Base-by-base conservation (phyloP, 2,113 vertebrate species). In the Melozone crissalis region DNA sequence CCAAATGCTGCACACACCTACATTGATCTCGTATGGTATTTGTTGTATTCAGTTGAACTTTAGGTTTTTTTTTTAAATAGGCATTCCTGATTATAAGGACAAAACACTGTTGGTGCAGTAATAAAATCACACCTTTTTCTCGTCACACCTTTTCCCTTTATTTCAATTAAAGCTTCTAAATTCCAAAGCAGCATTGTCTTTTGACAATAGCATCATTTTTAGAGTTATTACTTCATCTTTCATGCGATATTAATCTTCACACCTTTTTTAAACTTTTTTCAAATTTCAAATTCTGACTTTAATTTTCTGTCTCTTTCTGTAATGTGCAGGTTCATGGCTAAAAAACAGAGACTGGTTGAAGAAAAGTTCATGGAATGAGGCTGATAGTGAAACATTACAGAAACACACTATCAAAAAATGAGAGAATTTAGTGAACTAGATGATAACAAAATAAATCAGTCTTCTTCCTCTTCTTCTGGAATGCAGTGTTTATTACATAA, bases 141-240 rank as follows among this genome's bases (percentile, higher is more conserved):
- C 1, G 15, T 17, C 22, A 58, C 1, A 9, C 0, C 20, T 78
- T 79, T n/a, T 3, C 1, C 0, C 3, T 75, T 74, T 77, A 27
- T 37, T 23, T 58, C 27, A 83, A 63, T 41, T 37, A 54, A 41
- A 2, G 1, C 31, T 89, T 86, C 17, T 86, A 68, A 91, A 69
- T 46, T 79, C 33, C 66, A 73, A 86, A 80, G 1, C 23, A 74
- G 2, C 6, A 13, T 20, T 63, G 2, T 15, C 18, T 51, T 76
- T 87, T 67, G 62, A 6, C 10, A 69, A 16, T 41, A 13, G 3
- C 22, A 57, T 85, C 5, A 57, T 31, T 12, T 26, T 62, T 51
- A 68, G 13, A 67, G 19, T 49, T 84, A 55, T 4, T 27, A 35
- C 4, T 24, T 79, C 23, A 9, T 87, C 21, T 66, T 6, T 46